Conservation (phyloP, 2,888 invertebrate genomes). For the Junonia oenone region DNA sequence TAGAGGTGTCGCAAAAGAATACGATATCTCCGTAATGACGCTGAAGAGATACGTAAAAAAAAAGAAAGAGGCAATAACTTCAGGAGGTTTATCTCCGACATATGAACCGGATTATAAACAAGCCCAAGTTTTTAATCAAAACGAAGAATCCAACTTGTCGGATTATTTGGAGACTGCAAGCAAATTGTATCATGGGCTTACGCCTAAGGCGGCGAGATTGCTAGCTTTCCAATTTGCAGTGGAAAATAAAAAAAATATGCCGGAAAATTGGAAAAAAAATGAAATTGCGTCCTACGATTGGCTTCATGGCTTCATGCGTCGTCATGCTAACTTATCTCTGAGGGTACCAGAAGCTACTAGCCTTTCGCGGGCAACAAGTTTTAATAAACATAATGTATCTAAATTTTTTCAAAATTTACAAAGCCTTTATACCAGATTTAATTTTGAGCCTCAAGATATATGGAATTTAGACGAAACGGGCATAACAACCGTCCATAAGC, state of each 20-base stretch:
- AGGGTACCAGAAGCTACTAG: not conserved
- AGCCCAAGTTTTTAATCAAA: not conserved
- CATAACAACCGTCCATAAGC: not conserved
- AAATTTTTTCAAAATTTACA: not conserved
- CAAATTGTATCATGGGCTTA: not conserved
- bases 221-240: not conserved
- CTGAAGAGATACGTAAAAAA: not conserved
- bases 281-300: not conserved
- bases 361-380: not conserved
- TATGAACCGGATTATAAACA: not conserved
- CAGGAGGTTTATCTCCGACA: not conserved
- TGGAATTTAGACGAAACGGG: not conserved
- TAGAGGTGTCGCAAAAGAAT: slow-evolving; percentile 19
- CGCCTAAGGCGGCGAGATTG: not conserved
- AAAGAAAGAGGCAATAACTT: not conserved
- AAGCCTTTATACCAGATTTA: not conserved
- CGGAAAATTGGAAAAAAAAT: not conserved
- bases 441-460: not conserved
- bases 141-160: not conserved
- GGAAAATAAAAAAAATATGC: not conserved
- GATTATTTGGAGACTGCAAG: not conserved
- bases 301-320: not conserved
- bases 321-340: not conserved
- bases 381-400: not conserved
- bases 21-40: not conserved